These are phyloP conservation scores for Hydraecia micacea DNA, from an alignment of 2,888 invertebrate genomes.

Conservation along the genomic window DNA sequence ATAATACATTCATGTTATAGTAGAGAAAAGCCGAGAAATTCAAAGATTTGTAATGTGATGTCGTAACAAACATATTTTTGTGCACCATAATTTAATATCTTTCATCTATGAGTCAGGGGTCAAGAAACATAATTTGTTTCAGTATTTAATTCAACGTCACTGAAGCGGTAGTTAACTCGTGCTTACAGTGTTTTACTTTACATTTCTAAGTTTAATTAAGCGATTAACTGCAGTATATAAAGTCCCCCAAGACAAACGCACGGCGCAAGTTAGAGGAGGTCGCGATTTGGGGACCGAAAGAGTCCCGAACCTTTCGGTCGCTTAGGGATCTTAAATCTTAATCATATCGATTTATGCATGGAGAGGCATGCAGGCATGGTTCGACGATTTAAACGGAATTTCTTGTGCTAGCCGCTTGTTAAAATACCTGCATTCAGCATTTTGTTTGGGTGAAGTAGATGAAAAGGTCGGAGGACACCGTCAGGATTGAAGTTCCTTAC, in stretches of 20 bases:
- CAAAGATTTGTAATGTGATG: too few species aligned
- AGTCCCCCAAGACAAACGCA: conserved; percentile 56
- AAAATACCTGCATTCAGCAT: too few species aligned
- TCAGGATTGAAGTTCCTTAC: not conserved
- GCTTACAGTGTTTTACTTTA: conserved; percentile 67
- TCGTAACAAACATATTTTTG: too few species aligned
- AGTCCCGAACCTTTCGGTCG: too few species aligned
- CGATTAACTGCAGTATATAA: conserved; percentile 74
- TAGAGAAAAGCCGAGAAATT: too few species aligned
- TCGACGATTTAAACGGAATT: not conserved
- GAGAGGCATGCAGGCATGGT: too few species aligned
- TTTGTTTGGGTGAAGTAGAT: not conserved
- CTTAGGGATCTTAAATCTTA: not conserved
- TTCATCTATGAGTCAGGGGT: not conserved
- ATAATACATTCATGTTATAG: too few species aligned
- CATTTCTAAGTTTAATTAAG: conserved; percentile 78
- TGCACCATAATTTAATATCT: not conserved
- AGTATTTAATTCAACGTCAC: conserved; percentile 11
- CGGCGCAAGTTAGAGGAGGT: conserved; percentile 26
- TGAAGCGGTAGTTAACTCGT: conserved; percentile 52
- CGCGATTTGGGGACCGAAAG: conserved; percentile 4
- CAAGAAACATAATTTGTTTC: not conserved
- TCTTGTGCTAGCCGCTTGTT: not conserved
- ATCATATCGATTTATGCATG: not conserved
- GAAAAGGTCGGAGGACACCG: not conserved